phyloP scores from a whole-genome alignment of 2,113 vertebrate genomes.

The Salvator merianae region DNA sequence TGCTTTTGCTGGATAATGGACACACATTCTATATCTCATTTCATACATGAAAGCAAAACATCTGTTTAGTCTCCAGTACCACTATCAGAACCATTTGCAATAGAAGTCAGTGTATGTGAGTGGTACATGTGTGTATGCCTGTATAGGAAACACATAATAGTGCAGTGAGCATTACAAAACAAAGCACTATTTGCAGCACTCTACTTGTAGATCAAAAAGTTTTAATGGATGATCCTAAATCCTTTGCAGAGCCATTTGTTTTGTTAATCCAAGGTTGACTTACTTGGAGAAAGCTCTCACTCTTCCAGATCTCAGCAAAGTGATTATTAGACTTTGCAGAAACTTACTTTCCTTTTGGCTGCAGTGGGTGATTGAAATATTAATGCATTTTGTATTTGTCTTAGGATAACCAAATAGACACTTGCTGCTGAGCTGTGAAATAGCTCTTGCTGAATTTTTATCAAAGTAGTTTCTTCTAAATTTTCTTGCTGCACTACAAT shows the following conservation, averaged over 20 bases:
- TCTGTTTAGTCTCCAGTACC: no score
- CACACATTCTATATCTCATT: no score
- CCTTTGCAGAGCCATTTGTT: background rate
- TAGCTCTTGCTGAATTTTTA: background rate
- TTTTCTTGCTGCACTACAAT: background rate
- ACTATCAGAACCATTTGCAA: no score
- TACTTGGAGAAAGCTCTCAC: background rate
- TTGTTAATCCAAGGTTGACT: background rate
- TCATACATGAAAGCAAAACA: no score
- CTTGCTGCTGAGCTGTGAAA: conserved; percentile 29
- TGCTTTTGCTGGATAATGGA: no score
- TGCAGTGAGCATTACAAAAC: background rate
- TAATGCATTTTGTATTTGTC: conserved; percentile 35
- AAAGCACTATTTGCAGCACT: background rate
- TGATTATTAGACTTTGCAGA: conserved; percentile 10
- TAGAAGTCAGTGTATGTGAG: no score
- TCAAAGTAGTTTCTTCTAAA: background rate
- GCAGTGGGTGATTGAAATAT: conserved; percentile 21
- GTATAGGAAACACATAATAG: background rate
- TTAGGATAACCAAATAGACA: conserved; percentile 32
- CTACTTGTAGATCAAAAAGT: background rate
- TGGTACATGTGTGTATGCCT: no score
- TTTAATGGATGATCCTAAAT: background rate
- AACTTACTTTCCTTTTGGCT: conserved; percentile 2
- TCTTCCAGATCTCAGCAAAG: background rate